Evolutionary conservation across 2,888 invertebrate species (phyloP), one percentile per base, ranked within the genome.

Genomic region (Phasia obesa): DNA sequence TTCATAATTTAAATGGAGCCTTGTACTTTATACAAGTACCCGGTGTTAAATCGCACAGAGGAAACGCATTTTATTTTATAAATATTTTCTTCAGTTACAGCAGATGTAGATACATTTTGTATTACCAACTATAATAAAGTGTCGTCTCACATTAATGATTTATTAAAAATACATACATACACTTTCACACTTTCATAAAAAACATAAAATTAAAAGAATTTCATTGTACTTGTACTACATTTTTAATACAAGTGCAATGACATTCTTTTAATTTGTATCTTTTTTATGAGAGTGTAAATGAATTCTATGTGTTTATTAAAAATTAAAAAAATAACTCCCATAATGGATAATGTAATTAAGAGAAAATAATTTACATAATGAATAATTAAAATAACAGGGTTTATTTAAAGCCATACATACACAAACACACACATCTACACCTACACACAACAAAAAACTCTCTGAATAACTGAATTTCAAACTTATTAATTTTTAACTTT

Each of bases 361-460:
- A 87, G 86, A 86, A 88, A 89, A 89, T 88, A 87, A 89, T 90
- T 89, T 88, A 87, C 87, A 86, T 85, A 87, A 84, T 84, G 86
- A 88, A 88, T 89, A 89, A 89, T 90, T 89, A 88, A 89, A 89
- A 87, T 87, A 86, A 86, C 42, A 85, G 86, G 86, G 86, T 88
- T 88, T 86, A 88, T 88, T 89, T 87, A 89, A 87, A 88, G n/a
- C n/a, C 27, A 31, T 17, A 19, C 44, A 27, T 3, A 27, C 38
- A 13, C 11, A 38, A 13, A 7, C 38, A 38, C 13, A 38, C 38
- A 11, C 7, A 38, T 38, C 6, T 11, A 38, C 11, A 6, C 27
- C n/a, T n/a, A n/a, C 31, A 1, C 7, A 31, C 6, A 1, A 31
- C 9, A 31, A 27, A 27, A 27, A 38, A 38, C 38, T 13, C 13